phyloP scores from a whole-genome alignment of 2,888 invertebrate genomes.

The Acholoe squamosa region DNA sequence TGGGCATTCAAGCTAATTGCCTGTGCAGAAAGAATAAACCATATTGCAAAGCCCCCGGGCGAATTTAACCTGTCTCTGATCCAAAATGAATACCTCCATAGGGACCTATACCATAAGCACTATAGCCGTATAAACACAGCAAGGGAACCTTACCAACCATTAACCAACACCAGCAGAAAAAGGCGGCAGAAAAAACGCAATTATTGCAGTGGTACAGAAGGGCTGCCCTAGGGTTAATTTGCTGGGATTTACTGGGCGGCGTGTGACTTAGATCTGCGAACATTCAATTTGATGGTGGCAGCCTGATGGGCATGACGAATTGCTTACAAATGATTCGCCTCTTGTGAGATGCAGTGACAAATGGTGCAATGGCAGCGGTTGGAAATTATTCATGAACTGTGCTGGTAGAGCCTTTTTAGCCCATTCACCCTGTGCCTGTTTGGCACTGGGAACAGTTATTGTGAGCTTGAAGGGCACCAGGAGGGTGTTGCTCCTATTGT shows the following conservation, averaged over 20 bases:
- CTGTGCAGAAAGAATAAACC: too few species aligned
- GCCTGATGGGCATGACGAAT: constrained; percentile 9
- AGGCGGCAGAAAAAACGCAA: constrained; percentile 13
- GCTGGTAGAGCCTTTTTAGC: not conserved
- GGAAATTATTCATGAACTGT: constrained; percentile 28
- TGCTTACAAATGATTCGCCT: constrained; percentile 11
- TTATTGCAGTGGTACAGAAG: constrained; percentile 10
- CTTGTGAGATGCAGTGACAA: constrained; percentile 24
- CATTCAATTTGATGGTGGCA: constrained; percentile 34
- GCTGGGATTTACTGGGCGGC: not conserved
- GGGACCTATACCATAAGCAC: not conserved
- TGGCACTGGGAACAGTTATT: too few species aligned
- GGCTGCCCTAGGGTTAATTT: constrained; percentile 18
- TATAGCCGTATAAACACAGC: not conserved
- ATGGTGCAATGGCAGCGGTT: not conserved
- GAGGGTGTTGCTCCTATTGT: too few species aligned
- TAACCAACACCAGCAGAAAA: not conserved
- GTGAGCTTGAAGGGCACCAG: too few species aligned
- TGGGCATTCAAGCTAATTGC: not conserved
- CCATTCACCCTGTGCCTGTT: too few species aligned
- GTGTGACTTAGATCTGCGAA: not conserved
- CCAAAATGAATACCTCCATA: too few species aligned
- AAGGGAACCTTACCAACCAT: not conserved
- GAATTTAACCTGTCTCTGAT: too few species aligned
- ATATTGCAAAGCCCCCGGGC: too few species aligned